A percentile compares a stretch with the other conserved stretches of the same genome.
Evolutionary conservation across 2,888 invertebrate genomes (phyloP).

Genomic region (Papilio gigon): DNA sequence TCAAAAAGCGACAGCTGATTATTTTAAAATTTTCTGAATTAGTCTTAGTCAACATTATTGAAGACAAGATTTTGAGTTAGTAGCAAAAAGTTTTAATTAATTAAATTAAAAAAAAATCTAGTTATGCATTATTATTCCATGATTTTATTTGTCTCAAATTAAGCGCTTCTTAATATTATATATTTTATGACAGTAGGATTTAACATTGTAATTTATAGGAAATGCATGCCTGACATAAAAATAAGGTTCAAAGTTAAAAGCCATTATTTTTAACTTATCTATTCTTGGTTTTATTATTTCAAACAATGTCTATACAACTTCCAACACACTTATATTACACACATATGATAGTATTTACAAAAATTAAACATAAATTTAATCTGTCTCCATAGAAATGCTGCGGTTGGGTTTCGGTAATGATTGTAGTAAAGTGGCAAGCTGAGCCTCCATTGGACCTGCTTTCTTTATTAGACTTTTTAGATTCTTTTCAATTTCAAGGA

Average conservation of each 20-base stretch:
- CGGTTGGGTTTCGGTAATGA: slow-evolving; percentile 64
- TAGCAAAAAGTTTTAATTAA: no score
- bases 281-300: background rate
- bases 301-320: background rate
- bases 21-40: background rate
- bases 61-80: background rate
- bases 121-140: no score
- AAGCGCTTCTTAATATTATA: no score
- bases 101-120: no score
- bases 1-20: background rate
- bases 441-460: slow-evolving; percentile 69
- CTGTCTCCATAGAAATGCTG: slow-evolving; percentile 64
- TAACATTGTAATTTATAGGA: no score
- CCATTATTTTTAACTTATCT: background rate
- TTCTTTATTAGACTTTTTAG: slow-evolving; percentile 61
- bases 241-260: no score
- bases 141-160: no score
- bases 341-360: background rate
- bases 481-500: slow-evolving; percentile 71
- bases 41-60: background rate
- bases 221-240: no score
- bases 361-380: slow-evolving; percentile 47
- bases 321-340: background rate
- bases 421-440: slow-evolving; percentile 63
- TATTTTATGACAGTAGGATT: no score